Percentiles rank a stretch among this genome's conserved stretches.
Evolutionary conservation across 1,140 invertebrate genomes (phyloP).

Genomic region (Cherax quadricarinatus): DNA sequence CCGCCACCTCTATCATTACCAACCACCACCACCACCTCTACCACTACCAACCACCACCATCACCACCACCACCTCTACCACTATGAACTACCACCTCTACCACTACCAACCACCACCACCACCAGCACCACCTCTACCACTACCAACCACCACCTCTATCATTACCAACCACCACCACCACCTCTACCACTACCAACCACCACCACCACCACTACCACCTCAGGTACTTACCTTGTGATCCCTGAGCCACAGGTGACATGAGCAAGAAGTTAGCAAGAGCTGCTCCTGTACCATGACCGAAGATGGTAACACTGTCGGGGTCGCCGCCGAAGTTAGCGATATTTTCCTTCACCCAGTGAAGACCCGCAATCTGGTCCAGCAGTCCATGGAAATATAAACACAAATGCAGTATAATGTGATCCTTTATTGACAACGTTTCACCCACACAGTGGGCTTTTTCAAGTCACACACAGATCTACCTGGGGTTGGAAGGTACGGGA

Average conservation of each 20-base stretch:
- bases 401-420: too few species aligned
- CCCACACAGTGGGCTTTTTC: too few species aligned
- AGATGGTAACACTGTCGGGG: slow-evolving; percentile 87
- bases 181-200: not conserved
- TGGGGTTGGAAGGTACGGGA: too few species aligned
- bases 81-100: too few species aligned
- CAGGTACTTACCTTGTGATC: slow-evolving; percentile 50
- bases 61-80: too few species aligned
- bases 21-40: not conserved
- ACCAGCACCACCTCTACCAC: not conserved
- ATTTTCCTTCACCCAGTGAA: slow-evolving; percentile 88
- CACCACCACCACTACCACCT: not conserved
- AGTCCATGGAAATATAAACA: too few species aligned
- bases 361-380: slow-evolving; percentile 90
- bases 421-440: too few species aligned
- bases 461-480: too few species aligned
- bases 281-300: slow-evolving; percentile 96
- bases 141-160: not conserved
- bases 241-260: slow-evolving; percentile 85
- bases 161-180: too few species aligned
- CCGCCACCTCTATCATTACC: too few species aligned
- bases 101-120: too few species aligned
- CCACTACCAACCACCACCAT: too few species aligned
- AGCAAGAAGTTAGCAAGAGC: slow-evolving; percentile 93
- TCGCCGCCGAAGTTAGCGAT: slow-evolving; percentile 80